Evolutionary conservation across 2,797 vertebrate species (phyloP), one percentile per base, ranked within the genome.

Genomic region (Anguilla megastoma): DNA sequence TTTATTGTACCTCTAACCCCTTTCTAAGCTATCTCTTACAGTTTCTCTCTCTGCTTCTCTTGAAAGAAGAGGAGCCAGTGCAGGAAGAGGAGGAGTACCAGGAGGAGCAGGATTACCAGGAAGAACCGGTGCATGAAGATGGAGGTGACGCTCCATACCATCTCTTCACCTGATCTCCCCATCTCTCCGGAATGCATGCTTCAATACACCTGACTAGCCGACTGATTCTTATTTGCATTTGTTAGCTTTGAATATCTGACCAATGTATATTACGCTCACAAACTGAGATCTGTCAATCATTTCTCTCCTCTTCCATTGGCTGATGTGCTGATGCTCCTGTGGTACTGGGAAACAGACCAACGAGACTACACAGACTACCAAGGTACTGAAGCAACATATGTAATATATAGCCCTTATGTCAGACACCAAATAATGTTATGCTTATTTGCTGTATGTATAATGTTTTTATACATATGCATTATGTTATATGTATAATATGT

Each of bases 281-380:
- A 88, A 90, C 87, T 89, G 80, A 91, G 10, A 88, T n/a, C 33
- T 90, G 0, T 91, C 50, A 60, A 63, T 60, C 16, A 86, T 84
- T 6, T 30, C 10, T 7, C 86, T 45, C 85, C 54, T 86, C 76
- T 85, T 85, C 76, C 66, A 89, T 87, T 89, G 90, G 86, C 87
- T 91, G 76, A 87, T 45, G 24, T 14, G 86, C 86, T 91, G 76
- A 88, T 52, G 24, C 18, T 71, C 36, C 89, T 54, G 86, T 91
- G 90, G 14, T 84, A 24, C 1, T 83, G 56, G 8, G 54, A 80
- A 88, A 88, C 92, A 95, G 96, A 95, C 86, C 92, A 93, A 33
- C 92, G 93, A n/a, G 95, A 92, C 9, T 91, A 92, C 84, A 86
- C 90, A 2, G 91, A 95, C 7, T 95, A 94, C 87, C 94, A 93